Base-by-base conservation (phyloP, 1,140 invertebrate species). In the Formica exsecta region DNA sequence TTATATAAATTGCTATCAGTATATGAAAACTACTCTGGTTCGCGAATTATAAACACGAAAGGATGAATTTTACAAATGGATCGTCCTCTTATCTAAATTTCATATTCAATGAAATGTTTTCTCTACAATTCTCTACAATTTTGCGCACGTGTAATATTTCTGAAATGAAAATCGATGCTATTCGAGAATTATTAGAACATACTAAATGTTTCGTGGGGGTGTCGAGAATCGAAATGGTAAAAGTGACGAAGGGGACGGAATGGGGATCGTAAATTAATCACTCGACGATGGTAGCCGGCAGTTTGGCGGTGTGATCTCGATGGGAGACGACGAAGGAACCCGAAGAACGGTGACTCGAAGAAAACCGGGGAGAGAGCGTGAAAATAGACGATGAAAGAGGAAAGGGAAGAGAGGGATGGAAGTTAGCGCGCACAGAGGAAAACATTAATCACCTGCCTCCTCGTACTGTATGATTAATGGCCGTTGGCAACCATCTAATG, bases 401-500 rank as follows among this genome's bases (percentile, higher is more conserved):
- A 6, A 32, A 41, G 66, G 68, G 59, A 25, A 65, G 32, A 65
- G 32, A 44, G 59, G 61, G 71, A 16, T 29, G 51, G 76, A 74
- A 74, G 83, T 79, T 86, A 59, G 75, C 71, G 48, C 51, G 57
- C 73, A 85, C 44, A 84, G 57, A 80, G 66, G 22, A 68, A 85
- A 89, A 68, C 86, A 89, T 89, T 87, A 89, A 89, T 89, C 88
- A 89, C 59, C 44, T 68, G 68, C 77, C 80, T 87, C 81, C 70
- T 64, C 62, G 86, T 73, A 70, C 36, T 89, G 80, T 87, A 89
- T 89, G 88, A 89, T 89, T 89, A 89, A 89, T 89, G 80, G 70
- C 54, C 61, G 79, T 61, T 66, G 68, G 79, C 75, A 74, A 62
- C 71, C 86, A 77, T 66, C 86, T 87, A 87, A 89, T 85, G 86